Base-by-base conservation (phyloP, 35 echinoderm and acorn worm species). In the Ptychodera flava region DNA sequence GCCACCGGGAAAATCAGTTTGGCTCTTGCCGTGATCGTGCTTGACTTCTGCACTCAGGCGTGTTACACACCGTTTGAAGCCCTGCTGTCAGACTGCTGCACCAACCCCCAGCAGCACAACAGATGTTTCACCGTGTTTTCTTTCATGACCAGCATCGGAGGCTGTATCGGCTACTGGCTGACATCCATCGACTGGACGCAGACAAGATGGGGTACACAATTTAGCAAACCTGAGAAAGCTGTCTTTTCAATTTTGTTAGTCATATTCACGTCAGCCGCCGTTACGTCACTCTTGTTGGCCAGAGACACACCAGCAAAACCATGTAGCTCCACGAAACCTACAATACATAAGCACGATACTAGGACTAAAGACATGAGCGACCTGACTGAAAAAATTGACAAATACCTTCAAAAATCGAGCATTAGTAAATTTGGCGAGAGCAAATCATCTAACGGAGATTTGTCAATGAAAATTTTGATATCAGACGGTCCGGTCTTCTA, bases 1-100 rank as follows among this genome's bases (percentile, higher is more conserved):
- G 32, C 64, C 0, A 81, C 88, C 28, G 88, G 90, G 30, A 78
- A 94, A 27, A 36, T 84, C 0, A 35, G 89, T 0, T 28, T 99
- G 29, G 87, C 93, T 29, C 79, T 94, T 36, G 80, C 85, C 22
- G 93, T 99, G 16, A 82, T 99, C 22, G 77, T 93, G 35, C 88
- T 99, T 36, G 96, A 99, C 81, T 93, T 99, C 28, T 92, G 93
- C 34, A 89, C 96, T 1, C 96, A 99, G 81, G 37, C 92, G 22
- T 85, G 92, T 33, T 94, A 90, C 35, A 94, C 93, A 1, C 96
- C 96, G 0, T 77, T 99, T 35, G 96, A 99, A 38, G 94, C 92
- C 0, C 79, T 99, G 0, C 82, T 99, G 33, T 99, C 96, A 12
- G 96, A 99, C 81, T 90, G 90, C 1, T 94, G 96, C 35, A 45